Evolutionary conservation across 2,797 vertebrate genomes (phyloP).

Genomic region (Jordanella pulchra): DNA sequence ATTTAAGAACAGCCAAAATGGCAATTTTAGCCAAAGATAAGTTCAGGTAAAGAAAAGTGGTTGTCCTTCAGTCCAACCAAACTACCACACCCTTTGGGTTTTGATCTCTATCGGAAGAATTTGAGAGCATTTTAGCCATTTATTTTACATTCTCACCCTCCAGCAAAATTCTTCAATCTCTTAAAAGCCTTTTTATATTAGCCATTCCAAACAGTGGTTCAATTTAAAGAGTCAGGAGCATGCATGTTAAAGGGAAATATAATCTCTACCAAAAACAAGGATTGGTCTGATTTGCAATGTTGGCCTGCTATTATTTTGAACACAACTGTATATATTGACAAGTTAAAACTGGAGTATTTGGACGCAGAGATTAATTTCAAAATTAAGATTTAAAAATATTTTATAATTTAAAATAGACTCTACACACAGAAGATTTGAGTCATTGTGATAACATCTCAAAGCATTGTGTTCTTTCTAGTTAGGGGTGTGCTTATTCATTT

Average conservation of each 20-base stretch:
- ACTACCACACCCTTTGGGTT: not conserved
- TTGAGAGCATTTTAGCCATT: not conserved
- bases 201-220: not conserved
- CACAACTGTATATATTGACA: not conserved
- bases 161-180: not conserved
- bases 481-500: conserved; percentile 19
- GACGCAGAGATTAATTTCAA: conserved; percentile 10
- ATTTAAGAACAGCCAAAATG: no score
- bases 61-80: not conserved
- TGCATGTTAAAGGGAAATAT: not conserved
- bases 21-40: no score
- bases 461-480: conserved; percentile 11
- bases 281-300: not conserved
- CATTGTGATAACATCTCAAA: conserved; percentile 20
- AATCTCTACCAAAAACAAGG: no score
- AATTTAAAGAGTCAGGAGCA: not conserved
- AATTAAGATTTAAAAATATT: conserved; percentile 14
- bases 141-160: not conserved
- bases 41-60: not conserved
- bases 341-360: not conserved
- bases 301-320: not conserved
- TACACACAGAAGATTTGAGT: conserved; percentile 17
- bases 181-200: not conserved
- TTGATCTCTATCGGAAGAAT: not conserved
- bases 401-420: conserved; percentile 5